Evolutionary conservation across 2,113 vertebrate genomes (phyloP).

Genomic region (Xenopus borealis): DNA sequence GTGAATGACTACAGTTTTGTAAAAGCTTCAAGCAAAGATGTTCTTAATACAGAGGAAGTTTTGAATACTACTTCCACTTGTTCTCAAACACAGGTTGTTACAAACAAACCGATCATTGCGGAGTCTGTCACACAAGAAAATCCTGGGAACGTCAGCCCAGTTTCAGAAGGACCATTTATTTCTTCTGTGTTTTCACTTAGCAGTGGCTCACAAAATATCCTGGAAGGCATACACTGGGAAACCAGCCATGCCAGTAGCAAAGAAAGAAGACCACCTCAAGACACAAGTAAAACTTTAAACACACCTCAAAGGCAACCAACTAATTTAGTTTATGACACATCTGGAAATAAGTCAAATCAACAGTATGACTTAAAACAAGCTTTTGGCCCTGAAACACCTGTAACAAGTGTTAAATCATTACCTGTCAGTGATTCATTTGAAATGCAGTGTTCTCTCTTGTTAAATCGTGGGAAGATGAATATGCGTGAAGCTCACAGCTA

Average conservation of each 20-base stretch:
- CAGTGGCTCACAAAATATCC: conserved; percentile 66
- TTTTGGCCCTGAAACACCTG: neutral
- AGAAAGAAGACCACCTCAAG: conserved; percentile 51
- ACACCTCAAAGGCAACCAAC: neutral
- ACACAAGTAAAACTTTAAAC: neutral
- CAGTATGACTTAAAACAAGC: neutral
- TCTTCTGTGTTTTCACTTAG: conserved; percentile 91
- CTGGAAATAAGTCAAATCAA: neutral
- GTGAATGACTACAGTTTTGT: neutral
- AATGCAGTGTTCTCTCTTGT: neutral
- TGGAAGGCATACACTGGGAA: conserved; percentile 69
- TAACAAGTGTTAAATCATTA: neutral
- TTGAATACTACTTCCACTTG: neutral
- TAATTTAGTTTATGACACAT: neutral
- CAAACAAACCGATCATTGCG: conserved; percentile 8
- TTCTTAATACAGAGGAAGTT: neutral
- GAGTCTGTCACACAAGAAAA: conserved; percentile 49
- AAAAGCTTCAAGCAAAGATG: neutral
- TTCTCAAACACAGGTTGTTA: conserved; percentile 11
- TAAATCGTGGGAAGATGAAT: neutral
- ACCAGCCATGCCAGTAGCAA: conserved; percentile 49
- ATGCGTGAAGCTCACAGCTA: neutral
- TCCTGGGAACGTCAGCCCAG: conserved; percentile 40
- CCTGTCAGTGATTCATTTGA: neutral
- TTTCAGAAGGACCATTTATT: conserved; percentile 80